Conservation (phyloP, 2,888 invertebrate species). For the Lasioglossum lativentre region DNA sequence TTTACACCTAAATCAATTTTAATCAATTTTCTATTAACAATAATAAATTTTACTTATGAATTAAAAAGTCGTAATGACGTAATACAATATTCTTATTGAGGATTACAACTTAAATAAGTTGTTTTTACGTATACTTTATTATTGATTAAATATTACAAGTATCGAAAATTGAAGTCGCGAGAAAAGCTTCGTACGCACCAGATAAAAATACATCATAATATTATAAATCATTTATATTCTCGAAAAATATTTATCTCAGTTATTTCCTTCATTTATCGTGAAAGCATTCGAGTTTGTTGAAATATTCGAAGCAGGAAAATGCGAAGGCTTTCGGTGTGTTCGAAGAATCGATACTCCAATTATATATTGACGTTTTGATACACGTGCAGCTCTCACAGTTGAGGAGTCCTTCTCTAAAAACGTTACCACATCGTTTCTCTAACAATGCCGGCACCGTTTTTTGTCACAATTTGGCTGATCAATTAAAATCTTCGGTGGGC, state of each 20-base stretch:
- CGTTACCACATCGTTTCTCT: neutral
- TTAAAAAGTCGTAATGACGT: too few relatives aligned
- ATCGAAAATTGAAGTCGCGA: neutral
- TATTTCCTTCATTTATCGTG: neutral
- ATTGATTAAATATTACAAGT: neutral
- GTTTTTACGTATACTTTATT: too few relatives aligned
- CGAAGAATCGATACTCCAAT: constrained; percentile 7
- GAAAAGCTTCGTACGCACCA: neutral
- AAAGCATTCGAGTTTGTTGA: neutral
- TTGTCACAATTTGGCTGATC: neutral
- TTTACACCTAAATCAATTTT: accelerated
- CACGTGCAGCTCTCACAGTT: neutral
- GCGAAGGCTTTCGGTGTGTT: neutral
- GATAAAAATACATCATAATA: neutral
- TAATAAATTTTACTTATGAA: neutral
- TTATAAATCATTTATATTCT: neutral
- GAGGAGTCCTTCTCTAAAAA: neutral
- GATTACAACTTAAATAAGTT: too few relatives aligned
- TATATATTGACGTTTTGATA: neutral
- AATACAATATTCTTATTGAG: too few relatives aligned
- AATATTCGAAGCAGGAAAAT: neutral
- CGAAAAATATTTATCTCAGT: neutral
- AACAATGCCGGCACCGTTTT: neutral
- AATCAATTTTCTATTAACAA: neutral
- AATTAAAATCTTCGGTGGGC: neutral